Evolutionary conservation across 2,797 vertebrate species (phyloP).

Genomic region (Falco columbarius): DNA sequence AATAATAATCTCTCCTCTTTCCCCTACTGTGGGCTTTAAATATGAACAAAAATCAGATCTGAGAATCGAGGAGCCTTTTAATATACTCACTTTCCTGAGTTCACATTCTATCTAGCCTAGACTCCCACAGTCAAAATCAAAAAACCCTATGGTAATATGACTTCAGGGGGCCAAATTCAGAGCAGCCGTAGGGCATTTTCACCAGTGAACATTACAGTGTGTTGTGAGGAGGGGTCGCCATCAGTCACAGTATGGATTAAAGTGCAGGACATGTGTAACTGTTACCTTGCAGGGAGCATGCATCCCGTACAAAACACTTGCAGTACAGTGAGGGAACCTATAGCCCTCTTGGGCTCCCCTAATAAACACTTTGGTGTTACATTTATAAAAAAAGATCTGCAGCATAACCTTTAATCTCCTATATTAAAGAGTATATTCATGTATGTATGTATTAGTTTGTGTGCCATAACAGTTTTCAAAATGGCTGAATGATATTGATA

Average conservation of each 20-base stretch:
- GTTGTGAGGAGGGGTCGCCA: background rate
- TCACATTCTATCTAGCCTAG: background rate
- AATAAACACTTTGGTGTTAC: background rate
- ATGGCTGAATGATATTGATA: conserved; percentile 54
- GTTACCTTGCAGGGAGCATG: background rate
- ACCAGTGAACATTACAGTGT: background rate
- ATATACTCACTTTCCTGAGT: conserved; percentile 10
- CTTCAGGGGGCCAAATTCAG: conserved; percentile 14
- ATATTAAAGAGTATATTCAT: background rate
- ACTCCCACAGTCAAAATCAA: conserved; percentile 33
- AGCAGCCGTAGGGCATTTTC: background rate
- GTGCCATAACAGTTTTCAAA: conserved; percentile 29
- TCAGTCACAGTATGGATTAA: background rate
- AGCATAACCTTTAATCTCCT: background rate
- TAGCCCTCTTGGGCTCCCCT: background rate
- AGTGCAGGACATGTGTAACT: background rate
- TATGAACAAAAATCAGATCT: conserved; percentile 42
- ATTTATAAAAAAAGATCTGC: background rate
- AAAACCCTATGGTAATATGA: background rate
- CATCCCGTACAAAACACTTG: background rate
- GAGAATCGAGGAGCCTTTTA: conserved; percentile 33
- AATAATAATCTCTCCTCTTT: background rate
- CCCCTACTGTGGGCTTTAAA: conserved; percentile 38
- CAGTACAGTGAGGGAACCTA: background rate
- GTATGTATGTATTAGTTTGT: background rate